Conservation (phyloP, 1,140 invertebrate species). For the Archivesica marissinica region DNA sequence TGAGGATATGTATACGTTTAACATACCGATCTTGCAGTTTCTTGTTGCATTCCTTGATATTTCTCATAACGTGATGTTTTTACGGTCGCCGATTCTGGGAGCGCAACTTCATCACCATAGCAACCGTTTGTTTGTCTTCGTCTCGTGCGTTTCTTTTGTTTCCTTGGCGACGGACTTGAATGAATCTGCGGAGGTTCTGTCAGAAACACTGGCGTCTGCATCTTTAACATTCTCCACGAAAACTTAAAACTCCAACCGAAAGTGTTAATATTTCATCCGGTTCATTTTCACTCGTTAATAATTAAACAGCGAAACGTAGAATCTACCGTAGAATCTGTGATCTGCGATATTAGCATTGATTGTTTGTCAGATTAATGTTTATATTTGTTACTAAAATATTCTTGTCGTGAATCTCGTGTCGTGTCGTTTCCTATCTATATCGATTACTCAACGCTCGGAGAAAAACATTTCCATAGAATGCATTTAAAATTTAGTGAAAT, state of each 20-base stretch:
- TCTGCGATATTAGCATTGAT: not conserved
- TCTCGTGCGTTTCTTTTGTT: conserved; percentile 26
- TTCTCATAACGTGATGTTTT: conserved; percentile 12
- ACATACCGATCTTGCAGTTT: conserved; percentile 4
- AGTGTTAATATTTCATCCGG: not conserved
- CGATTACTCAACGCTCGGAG: no score
- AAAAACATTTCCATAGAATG: no score
- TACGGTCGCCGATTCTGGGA: not conserved
- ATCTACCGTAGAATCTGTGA: not conserved
- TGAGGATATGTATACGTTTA: no score
- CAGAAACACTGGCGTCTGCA: conserved; percentile 61
- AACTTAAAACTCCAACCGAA: no score
- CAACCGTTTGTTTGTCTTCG: not conserved
- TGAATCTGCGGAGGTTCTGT: conserved; percentile 58
- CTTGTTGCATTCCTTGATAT: not conserved
- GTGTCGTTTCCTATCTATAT: no score
- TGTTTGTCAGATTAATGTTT: not conserved
- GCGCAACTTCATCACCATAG: not conserved
- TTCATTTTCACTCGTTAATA: not conserved
- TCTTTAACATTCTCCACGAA: not conserved
- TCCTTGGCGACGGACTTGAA: conserved; percentile 33
- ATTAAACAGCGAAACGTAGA: not conserved
- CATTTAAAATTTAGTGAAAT: no score
- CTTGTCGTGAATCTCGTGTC: not conserved
- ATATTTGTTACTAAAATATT: not conserved